These are phyloP conservation scores for Elaeidobius kamerunicus DNA, from an alignment of 2,888 invertebrate species.

Conservation along the genomic window DNA sequence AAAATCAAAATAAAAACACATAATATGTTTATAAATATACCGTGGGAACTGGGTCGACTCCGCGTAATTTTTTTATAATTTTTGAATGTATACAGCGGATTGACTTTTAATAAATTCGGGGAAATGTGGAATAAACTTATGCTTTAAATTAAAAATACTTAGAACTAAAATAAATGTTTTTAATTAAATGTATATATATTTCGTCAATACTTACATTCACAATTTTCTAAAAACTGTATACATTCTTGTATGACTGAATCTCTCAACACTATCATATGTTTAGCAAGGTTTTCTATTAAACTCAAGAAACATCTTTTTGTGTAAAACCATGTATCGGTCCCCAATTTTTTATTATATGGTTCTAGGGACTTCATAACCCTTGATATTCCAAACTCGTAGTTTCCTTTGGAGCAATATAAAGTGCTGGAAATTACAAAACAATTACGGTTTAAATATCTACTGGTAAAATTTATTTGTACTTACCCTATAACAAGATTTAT, in stretches of 20 bases:
- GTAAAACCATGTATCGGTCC: slow-evolving; percentile 98
- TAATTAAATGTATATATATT: not conserved
- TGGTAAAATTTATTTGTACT: not conserved
- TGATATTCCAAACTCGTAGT: slow-evolving; percentile 98
- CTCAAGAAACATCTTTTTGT: slow-evolving; percentile 94
- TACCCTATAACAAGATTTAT: slow-evolving; percentile 97
- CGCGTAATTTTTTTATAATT: too few species aligned
- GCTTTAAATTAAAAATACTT: too few species aligned
- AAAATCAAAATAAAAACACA: too few species aligned
- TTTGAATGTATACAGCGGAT: too few species aligned
- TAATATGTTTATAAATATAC: too few species aligned
- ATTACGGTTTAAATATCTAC: not conserved
- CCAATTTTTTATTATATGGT: slow-evolving; percentile 89
- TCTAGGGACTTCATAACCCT: slow-evolving; percentile 95
- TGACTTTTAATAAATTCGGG: too few species aligned
- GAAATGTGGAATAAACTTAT: too few species aligned
- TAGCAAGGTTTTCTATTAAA: slow-evolving; percentile 85
- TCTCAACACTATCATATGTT: slow-evolving; percentile 84
- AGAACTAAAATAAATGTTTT: too few species aligned
- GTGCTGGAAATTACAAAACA: slow-evolving; percentile 57
- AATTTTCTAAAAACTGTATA: slow-evolving; percentile 83
- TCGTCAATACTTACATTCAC: slow-evolving; percentile 67
- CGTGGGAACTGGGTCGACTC: too few species aligned
- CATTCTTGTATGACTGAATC: slow-evolving; percentile 87
- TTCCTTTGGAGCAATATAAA: slow-evolving; percentile 96